Evolutionary conservation across 2,888 invertebrate genomes (phyloP), one percentile per base, ranked within the genome.

Genomic region (Parnassius apollo): DNA sequence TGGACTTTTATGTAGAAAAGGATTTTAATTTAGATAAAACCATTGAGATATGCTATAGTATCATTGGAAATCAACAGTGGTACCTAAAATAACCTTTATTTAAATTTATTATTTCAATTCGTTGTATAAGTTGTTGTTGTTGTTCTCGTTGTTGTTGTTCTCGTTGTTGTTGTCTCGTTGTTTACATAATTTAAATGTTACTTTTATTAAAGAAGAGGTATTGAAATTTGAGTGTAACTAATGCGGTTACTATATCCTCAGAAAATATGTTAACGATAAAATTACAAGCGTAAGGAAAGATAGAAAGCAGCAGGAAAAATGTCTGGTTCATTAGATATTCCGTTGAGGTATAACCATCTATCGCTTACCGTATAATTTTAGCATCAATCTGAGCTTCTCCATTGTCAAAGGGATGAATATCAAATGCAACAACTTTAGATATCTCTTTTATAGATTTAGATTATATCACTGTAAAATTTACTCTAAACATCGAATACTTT

Each of bases 331-430:
- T 64, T 64, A 64, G 56, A 60, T 57, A 64, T 64, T 64, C 60
- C 56, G 57, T 64, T 57, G 45, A 64, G 53, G 64, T 59, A 64
- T 64, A 60, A 52, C 59, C 60, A 51, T 60, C 60, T 60, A 64
- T 56, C 60, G 60, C 64, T 64, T 59, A 35, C 60, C 49, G 64
- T 60, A 60, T 64, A 64, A 64, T 64, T 64, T 64, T 51, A 60
- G 60, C 64, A 64, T 64, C 63, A 59, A 52, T 64, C 59, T 59
- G 59, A 64, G 63, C 42, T 63, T 46, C 63, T 59, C 52, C 63
- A 59, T 64, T 64, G 63, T 64, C 57, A 59, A 59, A 64, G 59
- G 59, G 59, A 64, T 64, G 64, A 64, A 64, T 64, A 64, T 64
- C 64, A 60, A 64, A 64, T 60, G 64, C 60, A 57, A 64, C 60